Conservation (phyloP, 2,888 invertebrate genomes). For the Hipparchia semele region DNA sequence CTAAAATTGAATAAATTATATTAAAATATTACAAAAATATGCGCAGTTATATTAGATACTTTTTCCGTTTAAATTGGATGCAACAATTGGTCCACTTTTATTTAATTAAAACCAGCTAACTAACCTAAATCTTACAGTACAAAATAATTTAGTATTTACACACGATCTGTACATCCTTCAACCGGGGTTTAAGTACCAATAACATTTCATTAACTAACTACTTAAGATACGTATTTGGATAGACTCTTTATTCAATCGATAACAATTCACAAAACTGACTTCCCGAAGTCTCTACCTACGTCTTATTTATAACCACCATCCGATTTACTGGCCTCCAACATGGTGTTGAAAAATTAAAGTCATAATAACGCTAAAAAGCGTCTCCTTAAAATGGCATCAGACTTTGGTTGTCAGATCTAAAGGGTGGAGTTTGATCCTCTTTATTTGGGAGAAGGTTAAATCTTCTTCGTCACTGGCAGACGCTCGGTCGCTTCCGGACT, state of each 20-base stretch:
- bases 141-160: conserved; percentile 78
- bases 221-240: conserved; percentile 81
- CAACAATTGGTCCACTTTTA: conserved; percentile 39
- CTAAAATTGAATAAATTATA: conserved; percentile 77
- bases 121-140: conserved; percentile 61
- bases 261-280: conserved; percentile 71
- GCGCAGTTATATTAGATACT: conserved; percentile 50
- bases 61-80: conserved; percentile 58
- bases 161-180: conserved; percentile 72
- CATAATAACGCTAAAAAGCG: conserved; percentile 52
- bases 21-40: conserved; percentile 63
- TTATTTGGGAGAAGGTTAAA: conserved; percentile 82
- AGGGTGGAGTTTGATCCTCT: conserved; percentile 83
- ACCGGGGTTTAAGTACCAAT: conserved; percentile 64
- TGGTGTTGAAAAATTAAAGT: conserved; percentile 46
- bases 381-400: conserved; percentile 65
- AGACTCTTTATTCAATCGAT: conserved; percentile 79
- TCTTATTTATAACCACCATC: conserved; percentile 74
- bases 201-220: conserved; percentile 65
- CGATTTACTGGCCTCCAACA: conserved; percentile 74
- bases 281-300: conserved; percentile 50
- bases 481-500: conserved; percentile 72
- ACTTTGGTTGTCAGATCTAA: conserved; percentile 88
- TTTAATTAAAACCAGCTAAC: conserved; percentile 58
- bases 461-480: conserved; percentile 78